These are phyloP conservation scores for Albula goreensis DNA, from an alignment of 2,113 vertebrate genomes.

Conservation along the genomic window DNA sequence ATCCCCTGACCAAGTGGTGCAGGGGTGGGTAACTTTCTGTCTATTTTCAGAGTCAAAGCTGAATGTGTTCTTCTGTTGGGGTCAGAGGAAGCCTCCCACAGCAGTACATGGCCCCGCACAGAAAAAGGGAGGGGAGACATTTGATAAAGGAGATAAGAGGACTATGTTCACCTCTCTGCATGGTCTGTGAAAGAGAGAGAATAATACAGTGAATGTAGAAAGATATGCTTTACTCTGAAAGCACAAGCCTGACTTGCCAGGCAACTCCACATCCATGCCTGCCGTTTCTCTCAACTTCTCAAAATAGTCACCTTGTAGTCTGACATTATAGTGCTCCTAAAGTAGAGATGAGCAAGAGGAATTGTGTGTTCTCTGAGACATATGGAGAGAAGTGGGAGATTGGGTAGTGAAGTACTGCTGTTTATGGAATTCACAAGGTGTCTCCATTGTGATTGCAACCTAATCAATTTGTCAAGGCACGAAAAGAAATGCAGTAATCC, in stretches of 20 bases:
- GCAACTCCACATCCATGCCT: neutral
- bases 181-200: neutral
- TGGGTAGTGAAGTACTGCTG: neutral
- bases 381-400: neutral
- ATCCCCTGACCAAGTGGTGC: neutral
- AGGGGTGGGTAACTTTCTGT: neutral
- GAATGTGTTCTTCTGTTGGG: neutral
- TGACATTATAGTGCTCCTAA: constrained; percentile 3
- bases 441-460: neutral
- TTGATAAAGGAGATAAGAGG: no score
- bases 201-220: neutral
- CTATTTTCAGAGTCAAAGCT: neutral
- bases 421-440: neutral
- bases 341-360: neutral
- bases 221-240: neutral
- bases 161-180: neutral
- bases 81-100: neutral
- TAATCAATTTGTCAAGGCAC: neutral
- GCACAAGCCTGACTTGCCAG: neutral
- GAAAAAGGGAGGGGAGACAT: neutral
- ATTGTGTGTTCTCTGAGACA: constrained; percentile 44
- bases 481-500: neutral
- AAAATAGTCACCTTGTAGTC: constrained; percentile 11
- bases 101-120: neutral
- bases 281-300: neutral